phyloP scores from a whole-genome alignment of 2,888 invertebrate species.

The Spodoptera exigua region DNA sequence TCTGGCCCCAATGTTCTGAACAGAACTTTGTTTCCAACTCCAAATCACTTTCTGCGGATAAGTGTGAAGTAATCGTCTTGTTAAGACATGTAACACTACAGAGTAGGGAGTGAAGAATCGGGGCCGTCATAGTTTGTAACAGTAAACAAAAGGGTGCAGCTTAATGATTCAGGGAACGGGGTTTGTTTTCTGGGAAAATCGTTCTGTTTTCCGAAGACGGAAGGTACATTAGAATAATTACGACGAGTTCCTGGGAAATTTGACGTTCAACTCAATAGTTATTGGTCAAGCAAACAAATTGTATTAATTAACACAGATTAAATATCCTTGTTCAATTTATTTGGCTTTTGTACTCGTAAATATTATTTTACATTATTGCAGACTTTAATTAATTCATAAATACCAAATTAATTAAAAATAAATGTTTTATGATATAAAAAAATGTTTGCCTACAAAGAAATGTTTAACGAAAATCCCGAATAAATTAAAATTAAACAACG shows the following conservation, averaged over 20 bases:
- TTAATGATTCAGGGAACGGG: conserved; percentile 39
- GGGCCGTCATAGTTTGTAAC: conserved; percentile 30
- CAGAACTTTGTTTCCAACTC: conserved; percentile 54
- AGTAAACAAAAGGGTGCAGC: conserved; percentile 18
- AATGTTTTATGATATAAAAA: no score
- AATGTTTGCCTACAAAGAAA: no score
- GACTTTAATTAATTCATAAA: no score
- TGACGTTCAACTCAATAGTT: background rate
- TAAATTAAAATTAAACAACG: conserved; percentile 8
- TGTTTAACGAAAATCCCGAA: background rate
- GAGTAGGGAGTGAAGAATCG: conserved; percentile 24
- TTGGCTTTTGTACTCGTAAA: no score
- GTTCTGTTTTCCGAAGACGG: conserved; percentile 8
- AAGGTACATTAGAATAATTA: conserved; percentile 7
- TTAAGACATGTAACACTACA: conserved; percentile 41
- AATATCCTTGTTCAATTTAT: no score
- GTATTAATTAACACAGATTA: no score
- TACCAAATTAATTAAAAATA: no score
- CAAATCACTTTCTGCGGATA: conserved; percentile 54
- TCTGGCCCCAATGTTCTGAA: conserved; percentile 38
- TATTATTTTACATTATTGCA: no score
- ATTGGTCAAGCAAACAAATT: no score
- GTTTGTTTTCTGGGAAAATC: conserved; percentile 9
- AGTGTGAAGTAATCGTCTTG: conserved; percentile 50
- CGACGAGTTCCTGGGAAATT: conserved; percentile 16